phyloP scores from a whole-genome alignment of 2,113 vertebrate genomes.

The Rhagologus leucostigma region DNA sequence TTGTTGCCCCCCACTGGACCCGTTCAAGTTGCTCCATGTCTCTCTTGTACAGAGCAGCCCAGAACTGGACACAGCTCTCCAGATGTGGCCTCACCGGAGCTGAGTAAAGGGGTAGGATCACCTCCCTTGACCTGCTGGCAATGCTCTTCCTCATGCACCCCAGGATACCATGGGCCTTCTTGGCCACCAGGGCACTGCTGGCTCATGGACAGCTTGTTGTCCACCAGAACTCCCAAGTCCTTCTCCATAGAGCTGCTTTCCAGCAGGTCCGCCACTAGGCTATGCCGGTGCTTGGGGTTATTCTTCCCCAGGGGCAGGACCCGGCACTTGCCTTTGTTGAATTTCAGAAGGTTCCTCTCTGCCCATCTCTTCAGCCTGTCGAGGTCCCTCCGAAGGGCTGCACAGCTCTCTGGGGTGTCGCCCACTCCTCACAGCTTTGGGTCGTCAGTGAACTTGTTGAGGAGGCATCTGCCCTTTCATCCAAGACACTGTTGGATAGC shows the following conservation, averaged over 20 bases:
- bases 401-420: not conserved
- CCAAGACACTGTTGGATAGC: not conserved
- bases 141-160: not conserved
- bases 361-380: not conserved
- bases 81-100: not conserved
- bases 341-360: not conserved
- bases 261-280: not conserved
- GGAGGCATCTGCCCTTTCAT: not conserved
- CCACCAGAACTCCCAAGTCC: no score
- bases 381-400: not conserved
- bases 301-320: not conserved
- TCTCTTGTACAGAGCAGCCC: not conserved
- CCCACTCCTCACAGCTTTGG: not conserved
- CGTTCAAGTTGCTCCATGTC: accelerated
- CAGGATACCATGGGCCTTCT: accelerated
- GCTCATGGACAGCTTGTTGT: not conserved
- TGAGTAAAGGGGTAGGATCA: not conserved
- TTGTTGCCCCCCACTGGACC: no score
- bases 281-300: not conserved
- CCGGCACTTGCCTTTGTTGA: not conserved
- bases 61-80: not conserved
- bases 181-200: not conserved
- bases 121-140: not conserved
- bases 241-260: not conserved
- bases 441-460: not conserved